Conservation (phyloP, 2,888 invertebrate genomes). For the Cataglyphis rosenhaueri region DNA sequence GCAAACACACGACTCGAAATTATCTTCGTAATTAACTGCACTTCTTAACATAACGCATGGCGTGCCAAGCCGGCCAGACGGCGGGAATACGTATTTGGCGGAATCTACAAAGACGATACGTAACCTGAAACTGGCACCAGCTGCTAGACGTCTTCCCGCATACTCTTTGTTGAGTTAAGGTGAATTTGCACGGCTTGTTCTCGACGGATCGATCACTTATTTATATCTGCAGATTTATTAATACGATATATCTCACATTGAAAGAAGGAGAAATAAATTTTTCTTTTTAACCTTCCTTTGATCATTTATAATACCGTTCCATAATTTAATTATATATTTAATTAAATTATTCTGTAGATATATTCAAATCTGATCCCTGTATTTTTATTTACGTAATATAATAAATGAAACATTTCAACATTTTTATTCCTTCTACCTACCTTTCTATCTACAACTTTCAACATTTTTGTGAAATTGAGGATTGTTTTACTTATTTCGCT, state of each 20-base stretch:
- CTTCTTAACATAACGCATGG: slow-evolving; percentile 85
- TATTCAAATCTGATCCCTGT: not conserved
- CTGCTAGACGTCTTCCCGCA: slow-evolving; percentile 71
- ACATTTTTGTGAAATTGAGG: not conserved
- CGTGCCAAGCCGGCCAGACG: slow-evolving; percentile 83
- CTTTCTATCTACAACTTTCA: no score
- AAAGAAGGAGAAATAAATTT: not conserved
- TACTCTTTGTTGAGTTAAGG: slow-evolving; percentile 8
- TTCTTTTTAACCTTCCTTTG: not conserved
- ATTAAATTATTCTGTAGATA: not conserved
- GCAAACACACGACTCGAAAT: slow-evolving; percentile 84
- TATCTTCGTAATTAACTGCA: slow-evolving; percentile 85
- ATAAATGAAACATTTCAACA: slow-evolving; percentile 2
- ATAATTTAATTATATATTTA: not conserved
- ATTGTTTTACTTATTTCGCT: not conserved
- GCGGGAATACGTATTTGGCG: slow-evolving; percentile 79
- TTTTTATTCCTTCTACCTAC: not conserved
- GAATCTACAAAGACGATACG: slow-evolving; percentile 82
- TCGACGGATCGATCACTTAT: slow-evolving; percentile 7
- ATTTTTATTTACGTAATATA: slow-evolving; percentile 14
- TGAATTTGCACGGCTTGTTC: slow-evolving; percentile 10
- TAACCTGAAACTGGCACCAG: slow-evolving; percentile 82
- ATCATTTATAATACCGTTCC: not conserved
- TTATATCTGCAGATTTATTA: not conserved
- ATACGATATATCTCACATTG: not conserved